These are phyloP conservation scores for Sturnira hondurensis DNA, from an alignment of 2,113 vertebrate species.

Conservation along the genomic window DNA sequence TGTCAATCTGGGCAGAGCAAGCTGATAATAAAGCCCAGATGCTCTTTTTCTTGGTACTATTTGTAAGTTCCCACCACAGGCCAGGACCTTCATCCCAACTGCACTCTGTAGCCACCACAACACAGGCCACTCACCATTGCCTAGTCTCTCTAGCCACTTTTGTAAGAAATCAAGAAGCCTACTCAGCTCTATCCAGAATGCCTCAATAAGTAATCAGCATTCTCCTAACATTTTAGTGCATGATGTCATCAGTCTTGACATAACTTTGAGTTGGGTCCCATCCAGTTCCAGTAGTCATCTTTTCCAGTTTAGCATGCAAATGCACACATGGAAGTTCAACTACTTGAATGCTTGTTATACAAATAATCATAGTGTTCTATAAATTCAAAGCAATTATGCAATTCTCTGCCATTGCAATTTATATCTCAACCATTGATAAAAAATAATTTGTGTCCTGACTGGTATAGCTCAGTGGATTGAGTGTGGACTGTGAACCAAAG, in stretches of 20 bases:
- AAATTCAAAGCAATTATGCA: background rate
- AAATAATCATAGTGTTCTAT: background rate
- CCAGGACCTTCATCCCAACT: background rate
- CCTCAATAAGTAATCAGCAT: background rate
- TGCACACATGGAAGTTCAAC: background rate
- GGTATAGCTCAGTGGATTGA: too few species aligned
- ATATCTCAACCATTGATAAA: background rate
- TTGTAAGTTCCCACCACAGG: background rate
- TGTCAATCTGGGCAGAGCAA: background rate
- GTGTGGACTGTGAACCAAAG: too few species aligned
- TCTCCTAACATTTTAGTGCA: background rate
- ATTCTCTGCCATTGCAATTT: background rate
- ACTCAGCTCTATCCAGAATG: background rate
- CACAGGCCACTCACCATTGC: background rate
- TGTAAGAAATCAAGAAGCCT: background rate
- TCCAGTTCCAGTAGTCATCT: background rate
- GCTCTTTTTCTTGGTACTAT: background rate
- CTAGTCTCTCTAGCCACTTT: background rate
- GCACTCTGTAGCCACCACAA: background rate
- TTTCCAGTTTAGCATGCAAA: background rate
- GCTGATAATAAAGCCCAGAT: background rate
- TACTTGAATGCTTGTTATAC: background rate
- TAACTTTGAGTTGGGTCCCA: background rate
- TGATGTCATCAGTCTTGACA: background rate
- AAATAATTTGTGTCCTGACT: background rate